These are phyloP conservation scores for Triplophysa tibetana DNA, from an alignment of 2,113 vertebrate genomes.

Conservation along the genomic window DNA sequence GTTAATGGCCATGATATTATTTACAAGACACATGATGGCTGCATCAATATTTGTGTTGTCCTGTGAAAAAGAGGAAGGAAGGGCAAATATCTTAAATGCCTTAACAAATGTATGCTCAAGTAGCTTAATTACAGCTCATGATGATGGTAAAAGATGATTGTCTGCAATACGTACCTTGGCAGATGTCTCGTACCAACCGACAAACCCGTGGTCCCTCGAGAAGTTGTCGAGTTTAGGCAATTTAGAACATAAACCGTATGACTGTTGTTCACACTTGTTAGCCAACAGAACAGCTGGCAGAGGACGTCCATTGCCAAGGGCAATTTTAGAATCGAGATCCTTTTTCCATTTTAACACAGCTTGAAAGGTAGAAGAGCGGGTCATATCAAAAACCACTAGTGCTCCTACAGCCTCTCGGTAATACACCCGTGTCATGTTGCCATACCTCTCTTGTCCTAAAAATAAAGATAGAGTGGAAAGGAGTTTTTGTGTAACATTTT, in stretches of 20 bases:
- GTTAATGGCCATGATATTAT: slow-evolving; percentile 70
- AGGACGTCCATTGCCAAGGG: slow-evolving; percentile 71
- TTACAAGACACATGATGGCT: slow-evolving; percentile 73
- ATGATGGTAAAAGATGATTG: not conserved
- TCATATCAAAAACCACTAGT: slow-evolving; percentile 82
- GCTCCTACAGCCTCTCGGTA: slow-evolving; percentile 81
- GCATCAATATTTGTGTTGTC: slow-evolving; percentile 79
- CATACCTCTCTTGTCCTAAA: slow-evolving; percentile 82
- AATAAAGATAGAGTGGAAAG: not conserved
- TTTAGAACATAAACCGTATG: slow-evolving; percentile 70
- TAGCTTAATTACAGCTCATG: not conserved
- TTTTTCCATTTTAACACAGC: slow-evolving; percentile 81
- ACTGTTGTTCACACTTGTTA: slow-evolving; percentile 79
- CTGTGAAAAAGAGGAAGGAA: slow-evolving; percentile 53
- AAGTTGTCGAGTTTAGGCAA: slow-evolving; percentile 76
- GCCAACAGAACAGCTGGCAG: slow-evolving; percentile 78
- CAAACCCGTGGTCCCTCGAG: slow-evolving; percentile 73
- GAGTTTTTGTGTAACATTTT: not conserved
- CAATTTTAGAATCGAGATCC: slow-evolving; percentile 80
- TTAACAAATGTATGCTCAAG: not conserved
- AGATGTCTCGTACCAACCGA: slow-evolving; percentile 79
- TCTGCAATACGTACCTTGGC: slow-evolving; percentile 71
- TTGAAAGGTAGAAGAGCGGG: slow-evolving; percentile 77
- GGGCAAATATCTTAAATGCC: not conserved
- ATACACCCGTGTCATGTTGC: slow-evolving; percentile 84